A percentile compares a stretch with the other conserved stretches of the same genome.
Conservation (phyloP, 1,140 invertebrate genomes). For the Papilio dardanus region DNA sequence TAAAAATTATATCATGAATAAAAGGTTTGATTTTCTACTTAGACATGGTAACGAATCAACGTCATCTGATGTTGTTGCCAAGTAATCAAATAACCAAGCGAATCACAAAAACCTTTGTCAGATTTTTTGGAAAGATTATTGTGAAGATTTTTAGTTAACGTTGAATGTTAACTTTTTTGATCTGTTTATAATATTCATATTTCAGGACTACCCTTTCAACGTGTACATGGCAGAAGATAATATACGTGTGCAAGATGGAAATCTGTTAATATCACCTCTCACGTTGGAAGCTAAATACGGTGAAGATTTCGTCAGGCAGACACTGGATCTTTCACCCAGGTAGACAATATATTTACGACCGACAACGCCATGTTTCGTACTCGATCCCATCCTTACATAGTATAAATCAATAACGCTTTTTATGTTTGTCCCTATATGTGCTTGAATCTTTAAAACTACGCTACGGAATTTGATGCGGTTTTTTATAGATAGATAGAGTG, state of each 20-base stretch:
- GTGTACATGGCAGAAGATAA: slow-evolving; percentile 85
- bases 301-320: slow-evolving; percentile 80
- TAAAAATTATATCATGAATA: neutral
- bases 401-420: too few species aligned
- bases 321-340: slow-evolving; percentile 78
- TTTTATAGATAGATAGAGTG: too few species aligned
- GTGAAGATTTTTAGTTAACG: too few species aligned
- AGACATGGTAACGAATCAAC: neutral
- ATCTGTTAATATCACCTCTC: slow-evolving; percentile 84
- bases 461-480: too few species aligned
- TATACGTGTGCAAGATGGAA: slow-evolving; percentile 82
- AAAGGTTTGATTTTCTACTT: neutral
- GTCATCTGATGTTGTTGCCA: neutral
- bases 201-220: slow-evolving; percentile 85
- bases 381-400: too few species aligned
- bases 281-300: slow-evolving; percentile 83
- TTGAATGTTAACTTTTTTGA: neutral
- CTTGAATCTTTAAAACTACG: too few species aligned
- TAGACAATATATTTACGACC: slow-evolving; percentile 44
- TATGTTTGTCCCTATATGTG: too few species aligned
- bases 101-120: neutral
- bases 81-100: neutral
- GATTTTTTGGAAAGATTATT: neutral
- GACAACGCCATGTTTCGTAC: neutral
- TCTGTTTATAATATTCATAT: slow-evolving; percentile 47